Evolutionary conservation across 1,140 invertebrate species (phyloP), one percentile per base, ranked within the genome.

Genomic region (Acromyrmex heyeri): DNA sequence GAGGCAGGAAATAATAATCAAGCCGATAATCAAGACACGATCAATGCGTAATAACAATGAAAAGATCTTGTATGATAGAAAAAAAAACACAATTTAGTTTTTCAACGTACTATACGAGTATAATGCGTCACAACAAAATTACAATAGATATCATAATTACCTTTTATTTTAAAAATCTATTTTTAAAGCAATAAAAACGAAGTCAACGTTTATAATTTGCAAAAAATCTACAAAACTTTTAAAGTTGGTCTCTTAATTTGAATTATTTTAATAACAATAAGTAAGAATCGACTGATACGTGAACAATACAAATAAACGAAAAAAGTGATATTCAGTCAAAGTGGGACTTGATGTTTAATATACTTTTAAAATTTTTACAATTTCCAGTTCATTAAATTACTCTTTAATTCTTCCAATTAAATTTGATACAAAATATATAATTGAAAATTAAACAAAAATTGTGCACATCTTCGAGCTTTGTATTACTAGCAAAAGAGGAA

Each of bases 11-110:
- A 44, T 30, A 24, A 82, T 82, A 61, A 81, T 70, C 65, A 44
- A 30, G 5, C 12, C 59, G 53, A 72, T 82, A 82, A 73, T 82
- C 65, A 57, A 72, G 27, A 65, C 16, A 6, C 10, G 12, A 82
- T 72, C 18, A 18, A 73, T 21, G 53, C 34, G 24, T 38, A 57
- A 24, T 57, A 70, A 70, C 16, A 16, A 24, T 30, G 4, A 55
- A 3, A 21, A 38, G 10, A 65, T 65, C 24, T 14, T 14, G 16
- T 24, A 12, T n/a, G 10, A 59, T 50, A 30, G 21, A n/a, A 70
- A 57, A 57, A 82, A n/a, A 82, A 69, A 0, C 24, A 4, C 48
- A 69, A 79, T 38, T 53, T n/a, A 48, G 8, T 57, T 81, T 44
- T 44, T 7, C 1, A 57, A n/a, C 50, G 10, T 69, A 18, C 7